These are phyloP conservation scores for Popillia japonica DNA, from an alignment of 1,140 invertebrate species.

Conservation along the genomic window DNA sequence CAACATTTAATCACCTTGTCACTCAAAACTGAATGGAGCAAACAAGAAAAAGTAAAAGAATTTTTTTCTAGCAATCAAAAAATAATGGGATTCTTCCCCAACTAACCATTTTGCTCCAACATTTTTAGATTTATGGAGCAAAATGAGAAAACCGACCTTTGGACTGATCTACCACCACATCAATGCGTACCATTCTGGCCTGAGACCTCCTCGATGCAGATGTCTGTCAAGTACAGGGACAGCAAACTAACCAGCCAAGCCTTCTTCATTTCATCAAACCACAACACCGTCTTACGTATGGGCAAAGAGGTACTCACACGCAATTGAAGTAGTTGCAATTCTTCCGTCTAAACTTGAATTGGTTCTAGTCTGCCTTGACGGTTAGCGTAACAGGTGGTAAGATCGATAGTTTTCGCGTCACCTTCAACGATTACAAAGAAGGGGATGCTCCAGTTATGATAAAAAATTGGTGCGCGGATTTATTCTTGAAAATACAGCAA, in stretches of 20 bases:
- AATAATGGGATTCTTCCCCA: no score
- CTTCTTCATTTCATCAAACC: slow-evolving; percentile 74
- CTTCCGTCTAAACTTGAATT: not conserved
- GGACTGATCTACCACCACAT: slow-evolving; percentile 77
- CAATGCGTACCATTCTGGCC: slow-evolving; percentile 83
- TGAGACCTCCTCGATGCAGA: slow-evolving; percentile 79
- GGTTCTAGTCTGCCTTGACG: slow-evolving; percentile 73
- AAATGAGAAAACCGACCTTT: slow-evolving; percentile 83
- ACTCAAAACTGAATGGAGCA: no score
- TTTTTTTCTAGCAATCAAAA: no score
- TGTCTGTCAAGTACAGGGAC: slow-evolving; percentile 81
- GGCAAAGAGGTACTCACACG: slow-evolving; percentile 76
- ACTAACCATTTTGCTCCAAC: no score
- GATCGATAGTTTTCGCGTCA: slow-evolving; percentile 74
- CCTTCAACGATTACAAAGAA: slow-evolving; percentile 71
- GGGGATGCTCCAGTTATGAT: slow-evolving; percentile 82
- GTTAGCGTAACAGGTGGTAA: slow-evolving; percentile 78
- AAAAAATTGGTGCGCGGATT: slow-evolving; percentile 82
- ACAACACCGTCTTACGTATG: slow-evolving; percentile 81
- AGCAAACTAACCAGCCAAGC: slow-evolving; percentile 80
- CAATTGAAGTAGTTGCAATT: not conserved
- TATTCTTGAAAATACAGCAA: slow-evolving; percentile 84
- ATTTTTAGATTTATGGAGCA: slow-evolving; percentile 79
- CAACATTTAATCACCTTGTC: no score
- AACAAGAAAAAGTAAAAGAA: no score